Base-by-base conservation (phyloP, 2,888 invertebrate genomes). In the Anticlea derivata region DNA sequence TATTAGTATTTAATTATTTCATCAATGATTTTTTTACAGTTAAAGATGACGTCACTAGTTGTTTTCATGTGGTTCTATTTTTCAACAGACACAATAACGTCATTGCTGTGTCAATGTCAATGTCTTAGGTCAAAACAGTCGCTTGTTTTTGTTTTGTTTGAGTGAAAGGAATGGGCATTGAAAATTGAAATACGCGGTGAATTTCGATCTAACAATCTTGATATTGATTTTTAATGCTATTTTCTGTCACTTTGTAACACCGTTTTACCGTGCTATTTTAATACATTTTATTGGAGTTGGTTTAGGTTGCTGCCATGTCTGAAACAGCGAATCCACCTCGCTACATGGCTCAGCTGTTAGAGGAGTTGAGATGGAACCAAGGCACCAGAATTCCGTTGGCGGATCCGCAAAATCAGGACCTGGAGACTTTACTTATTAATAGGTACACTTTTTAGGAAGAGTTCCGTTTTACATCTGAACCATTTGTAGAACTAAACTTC, bases 321-420 rank as follows among this genome's bases (percentile, higher is more conserved):
- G 80, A 73, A 48, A 53, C 63, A 39, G 61, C 53, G 12, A 72
- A 74, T 48, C 71, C 85, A 62, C 84, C 86, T 1, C 71, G 75
- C 29, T 90, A 92, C 61, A 91, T 95, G 71, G 91, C 92, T 30
- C 92, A 94, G 63, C 86, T 95, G 49, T 80, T 96, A 50, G 92
- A 92, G 60, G 92, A 94, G 61, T 86, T 96, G 50, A 96, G 95
- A 1, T 96, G 95, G 94, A 92, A 92, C 47, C 93, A 94, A 68
- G 96, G 96, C 4, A 95, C 95, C 52, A 94, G 94, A 69, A 92
- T 96, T 63, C 97, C 97, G 1, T 92, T 97, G 55, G 95, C 96
- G 0, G 95, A 95, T 83, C 92, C 93, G 31, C 94, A 94, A 68
- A 97, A 97, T 49, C 83, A 87, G 66, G 70, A 66, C 35, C 64